A percentile compares a stretch with the other conserved stretches of the same genome.
Evolutionary conservation across 2,888 invertebrate species (phyloP).

Genomic region (Ariolimax columbianus): DNA sequence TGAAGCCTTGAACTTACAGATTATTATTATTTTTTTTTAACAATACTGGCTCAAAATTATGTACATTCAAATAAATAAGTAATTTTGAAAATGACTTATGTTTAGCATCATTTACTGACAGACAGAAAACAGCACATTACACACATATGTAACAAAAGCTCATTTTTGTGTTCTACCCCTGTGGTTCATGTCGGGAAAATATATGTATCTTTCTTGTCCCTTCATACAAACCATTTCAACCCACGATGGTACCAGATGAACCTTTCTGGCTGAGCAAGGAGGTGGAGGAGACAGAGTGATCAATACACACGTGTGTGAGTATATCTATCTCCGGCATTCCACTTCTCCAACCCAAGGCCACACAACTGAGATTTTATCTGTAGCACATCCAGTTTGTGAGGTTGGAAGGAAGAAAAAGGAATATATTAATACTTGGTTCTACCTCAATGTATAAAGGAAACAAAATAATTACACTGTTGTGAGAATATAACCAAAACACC

Average conservation of each 20-base stretch:
- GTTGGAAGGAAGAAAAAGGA: conserved; percentile 47
- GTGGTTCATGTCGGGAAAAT: neutral
- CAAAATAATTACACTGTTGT: neutral
- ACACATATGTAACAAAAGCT: conserved; percentile 31
- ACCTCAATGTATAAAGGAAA: neutral
- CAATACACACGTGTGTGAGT: conserved; percentile 43
- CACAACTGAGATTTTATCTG: conserved; percentile 47
- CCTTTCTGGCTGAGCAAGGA: conserved; percentile 49
- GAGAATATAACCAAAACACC: neutral
- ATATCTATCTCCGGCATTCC: conserved; percentile 47
- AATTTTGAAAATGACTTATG: no score
- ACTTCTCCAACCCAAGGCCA: conserved; percentile 47
- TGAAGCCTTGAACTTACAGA: no score
- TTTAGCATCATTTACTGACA: neutral
- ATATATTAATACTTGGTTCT: conserved; percentile 33
- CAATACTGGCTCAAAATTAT: neutral
- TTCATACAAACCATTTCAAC: conserved; percentile 51
- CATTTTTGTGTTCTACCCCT: neutral
- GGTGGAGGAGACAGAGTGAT: conserved; percentile 50
- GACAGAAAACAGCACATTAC: neutral
- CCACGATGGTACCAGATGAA: conserved; percentile 27
- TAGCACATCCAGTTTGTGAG: conserved; percentile 53
- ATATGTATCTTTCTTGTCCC: neutral
- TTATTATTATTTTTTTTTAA: neutral
- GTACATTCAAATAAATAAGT: no score